phyloP scores from a whole-genome alignment of 2,113 vertebrate species.

The Eurystomus gularis region DNA sequence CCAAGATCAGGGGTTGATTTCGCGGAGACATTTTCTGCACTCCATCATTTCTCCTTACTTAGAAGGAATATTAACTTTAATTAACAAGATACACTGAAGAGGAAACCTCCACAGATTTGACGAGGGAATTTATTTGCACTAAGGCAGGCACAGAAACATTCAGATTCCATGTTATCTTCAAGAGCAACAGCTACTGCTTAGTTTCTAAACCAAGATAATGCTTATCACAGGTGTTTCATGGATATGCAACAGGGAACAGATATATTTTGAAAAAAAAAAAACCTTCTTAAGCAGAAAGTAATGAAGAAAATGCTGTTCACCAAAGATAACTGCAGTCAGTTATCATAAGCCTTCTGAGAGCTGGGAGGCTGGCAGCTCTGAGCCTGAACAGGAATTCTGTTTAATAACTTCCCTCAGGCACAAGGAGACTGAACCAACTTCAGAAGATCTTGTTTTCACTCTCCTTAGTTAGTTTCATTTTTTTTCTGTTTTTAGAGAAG shows the following conservation, averaged over 20 bases:
- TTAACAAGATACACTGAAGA: background rate
- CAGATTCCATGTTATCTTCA: background rate
- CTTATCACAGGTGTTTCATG: background rate
- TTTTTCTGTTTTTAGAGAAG: background rate
- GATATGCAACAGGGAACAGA: background rate
- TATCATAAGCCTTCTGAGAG: background rate
- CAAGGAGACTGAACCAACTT: background rate
- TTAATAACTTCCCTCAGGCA: background rate
- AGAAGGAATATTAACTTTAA: background rate
- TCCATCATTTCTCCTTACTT: background rate
- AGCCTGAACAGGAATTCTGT: background rate
- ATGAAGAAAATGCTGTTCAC: background rate
- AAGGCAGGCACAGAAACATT: background rate
- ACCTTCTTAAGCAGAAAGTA: background rate
- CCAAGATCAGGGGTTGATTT: background rate
- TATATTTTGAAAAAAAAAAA: background rate
- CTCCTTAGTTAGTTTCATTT: background rate
- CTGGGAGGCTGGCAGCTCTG: background rate
- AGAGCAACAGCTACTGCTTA: background rate
- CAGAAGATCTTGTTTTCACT: background rate
- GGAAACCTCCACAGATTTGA: background rate
- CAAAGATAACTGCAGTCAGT: background rate
- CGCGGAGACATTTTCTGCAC: background rate
- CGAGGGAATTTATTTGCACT: background rate
- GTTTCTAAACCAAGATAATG: background rate